phyloP scores from a whole-genome alignment of 1,140 invertebrate genomes.

The Zaprionus inermis region DNA sequence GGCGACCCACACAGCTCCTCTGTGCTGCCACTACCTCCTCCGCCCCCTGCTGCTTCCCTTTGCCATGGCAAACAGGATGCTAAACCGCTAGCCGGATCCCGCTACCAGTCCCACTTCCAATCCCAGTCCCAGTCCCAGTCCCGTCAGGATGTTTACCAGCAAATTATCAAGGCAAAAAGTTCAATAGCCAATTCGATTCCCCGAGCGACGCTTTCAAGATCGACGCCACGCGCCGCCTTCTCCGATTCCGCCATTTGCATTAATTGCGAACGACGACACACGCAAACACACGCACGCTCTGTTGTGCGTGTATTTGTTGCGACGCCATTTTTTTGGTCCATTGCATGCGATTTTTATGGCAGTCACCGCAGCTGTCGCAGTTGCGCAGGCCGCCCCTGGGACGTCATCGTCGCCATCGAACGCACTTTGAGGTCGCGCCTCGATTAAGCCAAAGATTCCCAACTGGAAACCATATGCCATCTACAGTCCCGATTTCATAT shows the following conservation, averaged over 20 bases:
- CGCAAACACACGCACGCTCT: not conserved
- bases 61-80: slow-evolving; percentile 10
- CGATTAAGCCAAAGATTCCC: not conserved
- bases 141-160: slow-evolving; percentile 28
- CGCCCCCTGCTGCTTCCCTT: not conserved
- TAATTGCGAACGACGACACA: slow-evolving; percentile 50
- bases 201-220: slow-evolving; percentile 38
- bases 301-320: not conserved
- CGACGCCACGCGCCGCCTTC: slow-evolving; percentile 24
- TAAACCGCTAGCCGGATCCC: not conserved
- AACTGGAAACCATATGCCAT: not conserved
- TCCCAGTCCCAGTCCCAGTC: not conserved
- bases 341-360: slow-evolving; percentile 23
- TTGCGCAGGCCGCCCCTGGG: not conserved
- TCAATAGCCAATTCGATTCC: slow-evolving; percentile 49
- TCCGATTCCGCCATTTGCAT: slow-evolving; percentile 40
- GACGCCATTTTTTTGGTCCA: slow-evolving; percentile 19
- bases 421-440: not conserved
- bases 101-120: not conserved
- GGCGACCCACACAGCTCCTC: not conserved
- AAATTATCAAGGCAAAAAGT: slow-evolving; percentile 52
- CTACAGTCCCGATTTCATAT: not conserved
- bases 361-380: slow-evolving; percentile 8
- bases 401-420: not conserved
- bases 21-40: not conserved